Evolutionary conservation across 2,113 vertebrate genomes (phyloP).

Genomic region (Ciconia boyciana): DNA sequence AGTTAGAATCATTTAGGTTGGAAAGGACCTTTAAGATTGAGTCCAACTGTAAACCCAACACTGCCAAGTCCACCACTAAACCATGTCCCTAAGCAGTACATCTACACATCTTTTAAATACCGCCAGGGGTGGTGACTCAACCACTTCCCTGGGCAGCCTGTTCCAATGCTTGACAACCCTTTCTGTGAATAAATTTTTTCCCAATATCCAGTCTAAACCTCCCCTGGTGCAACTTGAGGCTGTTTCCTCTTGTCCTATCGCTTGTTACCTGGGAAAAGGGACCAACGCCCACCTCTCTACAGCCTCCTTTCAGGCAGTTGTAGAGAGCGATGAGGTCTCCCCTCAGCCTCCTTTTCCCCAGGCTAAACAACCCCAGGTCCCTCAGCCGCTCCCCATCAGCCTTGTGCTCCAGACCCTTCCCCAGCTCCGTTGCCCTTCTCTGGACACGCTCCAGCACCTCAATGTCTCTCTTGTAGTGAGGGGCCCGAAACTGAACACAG

Average conservation of each 20-base stretch:
- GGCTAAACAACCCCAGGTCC: neutral
- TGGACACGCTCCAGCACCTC: neutral
- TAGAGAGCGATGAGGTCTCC: neutral
- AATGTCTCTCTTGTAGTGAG: accelerated
- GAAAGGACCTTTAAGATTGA: neutral
- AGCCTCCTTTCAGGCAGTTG: neutral
- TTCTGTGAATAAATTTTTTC: neutral
- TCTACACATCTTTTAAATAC: neutral
- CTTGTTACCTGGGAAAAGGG: neutral
- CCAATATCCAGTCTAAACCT: too few species aligned
- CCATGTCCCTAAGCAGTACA: accelerated
- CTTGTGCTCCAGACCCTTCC: neutral
- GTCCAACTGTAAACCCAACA: too few species aligned
- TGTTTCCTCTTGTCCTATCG: too few species aligned
- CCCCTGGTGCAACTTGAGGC: too few species aligned
- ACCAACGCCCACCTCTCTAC: too few species aligned
- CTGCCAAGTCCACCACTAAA: neutral
- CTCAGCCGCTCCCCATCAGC: neutral
- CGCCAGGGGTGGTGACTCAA: neutral
- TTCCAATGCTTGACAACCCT: neutral
- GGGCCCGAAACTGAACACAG: too few species aligned
- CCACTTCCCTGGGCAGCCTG: neutral
- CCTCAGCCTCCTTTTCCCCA: neutral
- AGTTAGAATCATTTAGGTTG: neutral
- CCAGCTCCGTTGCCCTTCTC: neutral